Base-by-base conservation (phyloP, 30 jellyfish, hydroid and myxozoan genomes). In the Rhopilema esculentum region DNA sequence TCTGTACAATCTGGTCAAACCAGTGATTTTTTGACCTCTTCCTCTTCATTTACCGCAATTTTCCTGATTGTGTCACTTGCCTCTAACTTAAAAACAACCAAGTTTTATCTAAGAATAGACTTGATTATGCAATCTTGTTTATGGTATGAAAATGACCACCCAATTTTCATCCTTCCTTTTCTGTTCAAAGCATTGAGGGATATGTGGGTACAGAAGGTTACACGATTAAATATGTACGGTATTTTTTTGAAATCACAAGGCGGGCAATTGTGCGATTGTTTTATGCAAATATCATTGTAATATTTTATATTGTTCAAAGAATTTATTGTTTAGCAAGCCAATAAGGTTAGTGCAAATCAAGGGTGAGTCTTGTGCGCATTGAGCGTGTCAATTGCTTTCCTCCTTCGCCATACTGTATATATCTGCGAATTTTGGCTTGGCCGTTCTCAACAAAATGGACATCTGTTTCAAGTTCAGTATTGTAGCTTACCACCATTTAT, bases 331-430 rank as follows among this genome's bases (percentile, higher is more conserved):
- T 31, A 16, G 12, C 20, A 23, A 52, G 69, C 98, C 98, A 92
- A 92, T 92, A 94, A 82, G 75, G 49, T 70, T 77, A 26, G 91
- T 32, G 64, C 87, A 77, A 81, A 49, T 82, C 86, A 86, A 87
- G 98, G 98, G 98, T 93, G 96, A 88, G 98, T 88, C 98, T 75
- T 49, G 96, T 74, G 92, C 81, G 88, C 92, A 85, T 70, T 81
- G 97, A 96, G 98, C 98, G 91, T 93, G 97, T 90, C 91, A 72
- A 72, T 84, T 72, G 93, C 93, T 84, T 84, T 84, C 93, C 84
- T 72, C 84, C 87, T 84, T 65, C 88, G 76, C 90, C 85, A 72
- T 64, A 31, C 81, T 84, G 69, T 40, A 40, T 40, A 40, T 68
- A 66, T 88, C 81, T 22, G 49, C 32, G 88, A 67, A 83, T 64